A percentile compares a stretch with the other conserved stretches of the same genome.
Conservation (phyloP, 2,113 vertebrate genomes). For the Dipodomys ordii region DNA sequence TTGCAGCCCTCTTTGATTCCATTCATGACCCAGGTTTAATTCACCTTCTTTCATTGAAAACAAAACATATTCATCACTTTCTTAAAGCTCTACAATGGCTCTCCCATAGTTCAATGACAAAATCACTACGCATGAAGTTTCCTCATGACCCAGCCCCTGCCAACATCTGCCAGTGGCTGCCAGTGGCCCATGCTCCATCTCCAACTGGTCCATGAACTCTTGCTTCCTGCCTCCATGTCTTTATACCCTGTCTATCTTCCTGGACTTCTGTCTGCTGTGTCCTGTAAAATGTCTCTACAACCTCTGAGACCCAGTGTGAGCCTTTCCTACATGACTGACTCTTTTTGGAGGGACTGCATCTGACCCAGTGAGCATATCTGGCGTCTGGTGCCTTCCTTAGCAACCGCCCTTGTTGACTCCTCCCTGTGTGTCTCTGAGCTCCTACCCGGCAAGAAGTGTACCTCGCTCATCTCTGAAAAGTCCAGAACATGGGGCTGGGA, state of each 20-base stretch:
- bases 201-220: not conserved
- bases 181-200: not conserved
- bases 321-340: not conserved
- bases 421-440: not conserved
- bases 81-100: not conserved
- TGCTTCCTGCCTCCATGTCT: not conserved
- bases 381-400: not conserved
- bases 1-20: not conserved
- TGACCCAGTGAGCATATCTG: not conserved
- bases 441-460: not conserved
- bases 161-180: not conserved
- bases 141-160: not conserved
- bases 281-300: not conserved
- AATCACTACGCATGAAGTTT: not conserved
- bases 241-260: not conserved
- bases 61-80: not conserved
- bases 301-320: not conserved
- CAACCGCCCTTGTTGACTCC: too few relatives aligned
- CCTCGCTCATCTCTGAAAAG: not conserved
- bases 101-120: not conserved
- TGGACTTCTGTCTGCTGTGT: not conserved
- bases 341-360: not conserved
- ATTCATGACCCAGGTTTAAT: not conserved
- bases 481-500: not conserved
- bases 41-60: constrained; percentile 11